These are phyloP conservation scores for Archilochus colubris DNA, from an alignment of 2,113 vertebrate genomes.

Conservation along the genomic window DNA sequence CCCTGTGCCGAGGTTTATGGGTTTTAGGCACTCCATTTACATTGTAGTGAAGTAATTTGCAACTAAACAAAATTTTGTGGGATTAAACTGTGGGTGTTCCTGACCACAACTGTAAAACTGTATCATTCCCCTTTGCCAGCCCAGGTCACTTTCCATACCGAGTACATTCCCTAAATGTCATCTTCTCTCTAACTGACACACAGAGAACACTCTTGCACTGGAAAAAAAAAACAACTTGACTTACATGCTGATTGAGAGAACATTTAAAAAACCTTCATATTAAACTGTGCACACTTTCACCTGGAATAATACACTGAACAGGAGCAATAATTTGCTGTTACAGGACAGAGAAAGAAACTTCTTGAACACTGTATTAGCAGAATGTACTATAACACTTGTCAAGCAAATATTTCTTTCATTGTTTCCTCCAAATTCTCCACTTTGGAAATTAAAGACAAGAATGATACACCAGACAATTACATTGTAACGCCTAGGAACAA, in stretches of 20 bases:
- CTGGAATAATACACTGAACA: background rate
- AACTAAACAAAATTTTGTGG: background rate
- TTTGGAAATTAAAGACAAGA: background rate
- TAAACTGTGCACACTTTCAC: background rate
- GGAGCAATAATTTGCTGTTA: background rate
- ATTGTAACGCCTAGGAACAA: background rate
- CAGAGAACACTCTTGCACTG: background rate
- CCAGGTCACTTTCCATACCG: background rate
- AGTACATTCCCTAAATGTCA: background rate
- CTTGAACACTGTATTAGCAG: background rate
- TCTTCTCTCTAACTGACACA: background rate
- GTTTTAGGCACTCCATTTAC: background rate
- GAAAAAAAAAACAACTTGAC: background rate
- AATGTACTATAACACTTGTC: background rate
- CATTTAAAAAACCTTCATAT: background rate
- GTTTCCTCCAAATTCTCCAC: background rate
- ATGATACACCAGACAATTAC: background rate
- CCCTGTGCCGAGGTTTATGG: background rate
- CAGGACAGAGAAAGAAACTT: background rate
- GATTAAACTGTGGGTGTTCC: background rate
- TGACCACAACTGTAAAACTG: background rate
- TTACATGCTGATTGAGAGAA: background rate
- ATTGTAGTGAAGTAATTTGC: background rate
- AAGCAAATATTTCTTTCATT: background rate
- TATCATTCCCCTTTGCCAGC: background rate